Base-by-base conservation (phyloP, 2,113 vertebrate genomes). In the Oostethus manadensis region DNA sequence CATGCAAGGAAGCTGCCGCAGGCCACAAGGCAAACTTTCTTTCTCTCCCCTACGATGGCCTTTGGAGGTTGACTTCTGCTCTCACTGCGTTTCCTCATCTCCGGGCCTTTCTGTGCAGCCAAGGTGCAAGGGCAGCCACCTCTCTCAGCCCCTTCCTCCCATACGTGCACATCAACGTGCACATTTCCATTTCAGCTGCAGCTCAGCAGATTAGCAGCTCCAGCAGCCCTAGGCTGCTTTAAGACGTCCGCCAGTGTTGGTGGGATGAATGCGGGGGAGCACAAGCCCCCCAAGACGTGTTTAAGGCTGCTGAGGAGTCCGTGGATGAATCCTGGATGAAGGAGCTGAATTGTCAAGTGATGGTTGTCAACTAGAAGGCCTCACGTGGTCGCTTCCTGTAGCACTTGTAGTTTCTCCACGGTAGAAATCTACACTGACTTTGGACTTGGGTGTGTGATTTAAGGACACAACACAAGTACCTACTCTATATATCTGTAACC, bases 1-100 rank as follows among this genome's bases (percentile, higher is more conserved):
- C 69, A 70, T 58, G 66, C 51, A 45, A 46, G 73, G 53, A 71
- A 64, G 64, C 38, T 46, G 88, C 87, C 80, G 13, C 66, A 78
- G 87, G 88, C 63, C 29, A 78, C 64, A 56, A 78, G 73, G 62
- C 71, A 75, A 89, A 86, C 76, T 84, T 81, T 56, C 58, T 68
- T 48, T 63, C 49, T 45, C 57, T 62, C 44, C 63, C 60, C 72
- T 83, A 68, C 56, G 53, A 33, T 16, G 73, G 83, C 85, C 79
- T 78, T 70, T 49, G 72, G 86, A 84, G 81, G 70, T 85, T 89
- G 88, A 90, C 90, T 88, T 87, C 66, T 88, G 84, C 84, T 87
- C 87, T 82, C 48, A 65, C 73, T 80, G 80, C 68, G 78, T 79
- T 73, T 82, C 53, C 71, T 83, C 62, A 66, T 89, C 85, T 87